Evolutionary conservation across 2,888 invertebrate genomes (phyloP).

Genomic region (Calliphora vomitoria): DNA sequence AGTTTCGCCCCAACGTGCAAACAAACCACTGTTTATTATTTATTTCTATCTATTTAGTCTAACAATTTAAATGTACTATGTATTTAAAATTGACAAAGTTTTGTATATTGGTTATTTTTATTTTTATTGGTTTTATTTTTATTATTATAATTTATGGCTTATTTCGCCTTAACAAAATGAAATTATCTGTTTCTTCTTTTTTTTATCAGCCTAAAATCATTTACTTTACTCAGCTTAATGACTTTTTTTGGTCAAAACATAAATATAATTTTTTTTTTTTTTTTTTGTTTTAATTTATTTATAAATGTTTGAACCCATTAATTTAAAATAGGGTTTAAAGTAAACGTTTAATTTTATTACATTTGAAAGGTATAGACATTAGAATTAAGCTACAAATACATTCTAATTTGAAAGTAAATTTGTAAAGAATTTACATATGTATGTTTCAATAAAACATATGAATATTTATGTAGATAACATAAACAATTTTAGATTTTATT

Average conservation of each 20-base stretch:
- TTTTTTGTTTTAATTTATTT: not conserved
- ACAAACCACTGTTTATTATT: not conserved
- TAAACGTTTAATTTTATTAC: not conserved
- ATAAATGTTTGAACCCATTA: not conserved
- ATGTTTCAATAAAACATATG: not conserved
- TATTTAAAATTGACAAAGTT: not conserved
- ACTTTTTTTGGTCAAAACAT: not conserved
- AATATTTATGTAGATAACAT: not conserved
- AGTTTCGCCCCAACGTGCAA: too few species aligned
- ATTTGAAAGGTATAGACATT: not conserved
- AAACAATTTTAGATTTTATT: not conserved
- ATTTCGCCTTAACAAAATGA: not conserved
- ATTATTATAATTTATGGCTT: not conserved
- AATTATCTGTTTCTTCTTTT: not conserved
- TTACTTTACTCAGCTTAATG: not conserved
- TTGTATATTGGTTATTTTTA: not conserved
- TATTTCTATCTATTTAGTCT: not conserved
- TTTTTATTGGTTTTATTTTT: not conserved
- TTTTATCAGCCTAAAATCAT: not conserved
- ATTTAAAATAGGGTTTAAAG: slow-evolving; percentile 1
- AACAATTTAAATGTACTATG: not conserved
- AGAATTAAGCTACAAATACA: not conserved
- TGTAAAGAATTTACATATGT: not conserved
- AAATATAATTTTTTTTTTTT: not conserved
- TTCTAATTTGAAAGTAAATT: not conserved